Evolutionary conservation across 2,113 vertebrate species (phyloP), one percentile per base, ranked within the genome.

Genomic region (Channa argus): DNA sequence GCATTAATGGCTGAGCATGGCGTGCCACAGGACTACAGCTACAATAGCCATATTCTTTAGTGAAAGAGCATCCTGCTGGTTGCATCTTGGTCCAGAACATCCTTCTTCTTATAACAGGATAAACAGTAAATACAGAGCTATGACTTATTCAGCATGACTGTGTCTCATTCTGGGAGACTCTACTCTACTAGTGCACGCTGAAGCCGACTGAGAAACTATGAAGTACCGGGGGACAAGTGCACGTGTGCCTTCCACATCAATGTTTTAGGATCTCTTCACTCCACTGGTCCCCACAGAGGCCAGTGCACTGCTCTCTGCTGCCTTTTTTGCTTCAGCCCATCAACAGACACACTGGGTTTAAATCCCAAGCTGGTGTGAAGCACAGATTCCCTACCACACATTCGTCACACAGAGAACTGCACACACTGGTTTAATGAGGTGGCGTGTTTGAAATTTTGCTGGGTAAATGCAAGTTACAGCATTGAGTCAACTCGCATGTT

Each of bases 261-360:
- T 90, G 89, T 85, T 87, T 90, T 77, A 80, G 65, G 45, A 77
- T 80, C 60, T 71, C 60, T 65, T 83, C 80, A 80, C 66, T 81
- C 77, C 79, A 62, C 67, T 55, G 79, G 63, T 59, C 54, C 58
- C 81, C n/a, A 11, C 76, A 60, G 83, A 82, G 62, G 46, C n/a
- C 11, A 3, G 10, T 39, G 34, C 64, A 13, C 37, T n/a, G 50
- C 71, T 79, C 52, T 39, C 34, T 52, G 43, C 56, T 54, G 66
- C 41, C 56, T 54, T 41, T 24, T 55, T 10, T 15, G 67, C 84
- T 65, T 43, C 54, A 55, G 64, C 71, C 34, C 50, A 52, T 24
- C n/a, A 10, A 46, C 63, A 70, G 4, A 61, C 55, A 13, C 43
- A 11, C 33, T 9, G 68, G 4, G 13, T 13, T 50, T 11, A 52